A percentile compares a stretch with the other conserved stretches of the same genome.
Conservation (phyloP, 1,140 invertebrate species). For the Drosophila lacertosa region DNA sequence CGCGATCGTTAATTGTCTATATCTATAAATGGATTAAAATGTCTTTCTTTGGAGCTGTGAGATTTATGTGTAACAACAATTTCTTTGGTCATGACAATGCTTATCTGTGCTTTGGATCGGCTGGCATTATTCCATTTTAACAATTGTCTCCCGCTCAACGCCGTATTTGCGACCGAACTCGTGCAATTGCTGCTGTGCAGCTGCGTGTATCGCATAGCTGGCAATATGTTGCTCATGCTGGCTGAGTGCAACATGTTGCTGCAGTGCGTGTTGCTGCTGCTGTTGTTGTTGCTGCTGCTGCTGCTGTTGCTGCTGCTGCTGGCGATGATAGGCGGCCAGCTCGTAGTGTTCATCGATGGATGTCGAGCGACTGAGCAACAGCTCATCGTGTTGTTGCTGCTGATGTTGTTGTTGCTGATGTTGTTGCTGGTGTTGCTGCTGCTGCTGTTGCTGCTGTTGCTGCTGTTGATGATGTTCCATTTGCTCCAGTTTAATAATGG, state of each 20-base stretch:
- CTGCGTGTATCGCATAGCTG: constrained; percentile 62
- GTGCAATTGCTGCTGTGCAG: constrained; percentile 64
- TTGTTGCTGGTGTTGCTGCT: constrained; percentile 49
- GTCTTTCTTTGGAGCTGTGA: constrained; percentile 80
- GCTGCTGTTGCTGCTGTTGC: constrained; percentile 32
- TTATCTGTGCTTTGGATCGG: constrained; percentile 1
- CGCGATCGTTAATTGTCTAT: constrained; percentile 39
- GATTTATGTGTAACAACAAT: constrained; percentile 70
- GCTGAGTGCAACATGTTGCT: constrained; percentile 58
- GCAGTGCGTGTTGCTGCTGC: constrained; percentile 46
- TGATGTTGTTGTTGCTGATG: constrained; percentile 50
- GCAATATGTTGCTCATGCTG: constrained; percentile 66
- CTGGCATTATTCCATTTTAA: constrained; percentile 73
- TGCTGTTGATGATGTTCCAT: constrained; percentile 51
- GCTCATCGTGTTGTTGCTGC: constrained; percentile 57
- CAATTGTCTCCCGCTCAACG: constrained; percentile 72
- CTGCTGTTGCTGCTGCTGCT: constrained; percentile 57
- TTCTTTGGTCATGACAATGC: constrained; percentile 62
- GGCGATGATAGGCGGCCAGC: constrained; percentile 60
- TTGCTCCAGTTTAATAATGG: constrained; percentile 62
- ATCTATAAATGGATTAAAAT: constrained; percentile 35
- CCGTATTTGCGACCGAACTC: constrained; percentile 70
- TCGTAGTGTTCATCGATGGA: constrained; percentile 73
- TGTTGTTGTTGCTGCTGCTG: constrained; percentile 57
- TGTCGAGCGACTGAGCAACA: constrained; percentile 60